Evolutionary conservation across 2,113 vertebrate species (phyloP).

Genomic region (Vireo altiloquus): DNA sequence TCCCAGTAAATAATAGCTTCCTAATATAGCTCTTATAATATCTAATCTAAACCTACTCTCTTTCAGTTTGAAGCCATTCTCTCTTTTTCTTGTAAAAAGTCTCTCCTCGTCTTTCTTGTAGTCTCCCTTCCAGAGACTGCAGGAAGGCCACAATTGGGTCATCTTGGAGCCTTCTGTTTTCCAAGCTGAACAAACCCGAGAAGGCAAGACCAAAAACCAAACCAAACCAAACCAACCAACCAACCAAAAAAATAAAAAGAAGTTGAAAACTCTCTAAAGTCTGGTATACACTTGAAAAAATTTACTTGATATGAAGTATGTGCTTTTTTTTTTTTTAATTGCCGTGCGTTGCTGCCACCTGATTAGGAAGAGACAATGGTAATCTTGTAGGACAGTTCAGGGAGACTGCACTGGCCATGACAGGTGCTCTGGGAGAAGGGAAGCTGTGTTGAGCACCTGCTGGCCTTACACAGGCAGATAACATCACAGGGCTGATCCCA

Average conservation of each 20-base stretch:
- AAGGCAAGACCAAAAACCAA: background rate
- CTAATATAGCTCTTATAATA: background rate
- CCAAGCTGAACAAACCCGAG: background rate
- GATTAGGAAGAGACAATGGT: background rate
- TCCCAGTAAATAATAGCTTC: background rate
- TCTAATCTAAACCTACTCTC: background rate
- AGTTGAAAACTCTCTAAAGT: background rate
- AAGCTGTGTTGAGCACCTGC: accelerated
- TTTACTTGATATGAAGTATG: background rate
- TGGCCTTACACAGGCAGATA: background rate
- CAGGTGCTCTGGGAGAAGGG: background rate
- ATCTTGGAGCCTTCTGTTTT: background rate
- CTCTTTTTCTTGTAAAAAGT: background rate
- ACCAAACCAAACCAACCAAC: background rate
- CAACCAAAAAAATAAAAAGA: background rate
- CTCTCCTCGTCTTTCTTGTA: background rate
- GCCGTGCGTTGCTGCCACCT: background rate
- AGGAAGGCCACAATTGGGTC: background rate
- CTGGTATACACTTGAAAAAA: background rate
- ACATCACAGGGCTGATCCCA: background rate
- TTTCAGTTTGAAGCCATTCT: background rate
- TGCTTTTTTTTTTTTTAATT: background rate
- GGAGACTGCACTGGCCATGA: background rate
- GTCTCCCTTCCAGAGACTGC: background rate
- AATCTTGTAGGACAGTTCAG: background rate